Base-by-base conservation (phyloP, 2,888 invertebrate genomes). In the Eubasilissa splendida region DNA sequence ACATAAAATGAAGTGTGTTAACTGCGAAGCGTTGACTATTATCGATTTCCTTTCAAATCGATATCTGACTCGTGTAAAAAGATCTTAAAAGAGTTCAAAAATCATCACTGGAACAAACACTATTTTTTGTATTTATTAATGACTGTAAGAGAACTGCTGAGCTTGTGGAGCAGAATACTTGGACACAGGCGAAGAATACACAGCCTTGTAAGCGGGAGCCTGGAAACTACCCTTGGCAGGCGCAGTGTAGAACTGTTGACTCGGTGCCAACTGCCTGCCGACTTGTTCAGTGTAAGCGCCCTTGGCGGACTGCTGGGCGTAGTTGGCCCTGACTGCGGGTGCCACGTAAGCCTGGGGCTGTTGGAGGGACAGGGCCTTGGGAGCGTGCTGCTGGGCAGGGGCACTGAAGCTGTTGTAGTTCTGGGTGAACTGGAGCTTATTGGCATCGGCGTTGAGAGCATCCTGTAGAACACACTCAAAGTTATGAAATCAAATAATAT, bases 211-310 rank as follows among this genome's bases (percentile, higher is more conserved):
- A 31, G 63, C 42, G 33, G n/a, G 63, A 31, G 31, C 63, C 63
- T 63, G 31, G 68, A 68, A 50, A 50, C 4, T 11, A 5, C n/a
- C 22, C 33, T 65, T 65, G 33, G 33, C 60, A 4, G 76, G 66
- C 42, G 81, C 50, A 53, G 75, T 11, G 70, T 79, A 79, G 42
- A 76, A 60, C 8, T 68, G 52, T 58, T 82, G 79, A 10, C 56
- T 53, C 54, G 68, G 63, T 7, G 79, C 63, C n/a, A 66, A 70
- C 10, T 68, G 58, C 8, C 33, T 3, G 74, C n/a, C 52, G 58
- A 42, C 31, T 7, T 14, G 65, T 4, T 31, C 12, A 8, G 31
- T 11, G 33, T 33, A 31, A 4, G 31, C 10, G 9, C 65, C 31
- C 4, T 11, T 66, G 11, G 63, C 31, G n/a, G n/a, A 12, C 9